phyloP scores from a whole-genome alignment of 2,797 vertebrate genomes.

The Epinephelus malabaricus region DNA sequence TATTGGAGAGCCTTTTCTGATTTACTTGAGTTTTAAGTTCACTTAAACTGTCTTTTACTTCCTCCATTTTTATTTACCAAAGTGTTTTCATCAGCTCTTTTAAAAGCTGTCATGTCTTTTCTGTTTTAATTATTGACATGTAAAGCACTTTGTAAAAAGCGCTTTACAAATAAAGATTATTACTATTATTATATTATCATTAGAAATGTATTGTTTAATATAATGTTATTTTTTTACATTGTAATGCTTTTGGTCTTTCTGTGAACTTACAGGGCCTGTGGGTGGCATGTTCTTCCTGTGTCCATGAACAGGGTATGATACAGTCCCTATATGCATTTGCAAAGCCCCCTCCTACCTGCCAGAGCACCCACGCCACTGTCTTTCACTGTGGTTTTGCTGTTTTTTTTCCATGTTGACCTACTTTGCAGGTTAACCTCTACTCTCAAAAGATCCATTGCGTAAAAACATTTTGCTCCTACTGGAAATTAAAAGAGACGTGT shows the following conservation, averaged over 20 bases:
- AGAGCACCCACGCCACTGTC: neutral
- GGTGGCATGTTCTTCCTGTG: neutral
- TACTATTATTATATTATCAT: too few relatives aligned
- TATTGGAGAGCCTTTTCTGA: too few relatives aligned
- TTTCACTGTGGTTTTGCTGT: neutral
- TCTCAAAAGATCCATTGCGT: neutral
- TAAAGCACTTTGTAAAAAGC: too few relatives aligned
- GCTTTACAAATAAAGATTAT: too few relatives aligned
- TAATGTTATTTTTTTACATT: neutral
- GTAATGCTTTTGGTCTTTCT: neutral
- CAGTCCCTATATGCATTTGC: too few relatives aligned
- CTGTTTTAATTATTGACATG: too few relatives aligned
- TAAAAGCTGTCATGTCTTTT: too few relatives aligned
- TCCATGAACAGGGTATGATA: neutral
- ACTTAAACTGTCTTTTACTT: too few relatives aligned
- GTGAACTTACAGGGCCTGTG: neutral
- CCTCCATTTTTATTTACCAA: too few relatives aligned
- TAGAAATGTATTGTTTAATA: too few relatives aligned
- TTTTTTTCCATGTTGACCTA: neutral
- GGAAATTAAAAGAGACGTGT: neutral
- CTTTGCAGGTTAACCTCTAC: neutral
- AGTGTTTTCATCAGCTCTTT: too few relatives aligned
- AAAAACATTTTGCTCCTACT: neutral
- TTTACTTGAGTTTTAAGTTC: too few relatives aligned
- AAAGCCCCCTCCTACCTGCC: neutral